Percentiles rank a stretch among this genome's conserved stretches.
These are phyloP conservation scores for Fundulus diaphanus DNA, from an alignment of 2,797 vertebrate species.

Conservation along the genomic window DNA sequence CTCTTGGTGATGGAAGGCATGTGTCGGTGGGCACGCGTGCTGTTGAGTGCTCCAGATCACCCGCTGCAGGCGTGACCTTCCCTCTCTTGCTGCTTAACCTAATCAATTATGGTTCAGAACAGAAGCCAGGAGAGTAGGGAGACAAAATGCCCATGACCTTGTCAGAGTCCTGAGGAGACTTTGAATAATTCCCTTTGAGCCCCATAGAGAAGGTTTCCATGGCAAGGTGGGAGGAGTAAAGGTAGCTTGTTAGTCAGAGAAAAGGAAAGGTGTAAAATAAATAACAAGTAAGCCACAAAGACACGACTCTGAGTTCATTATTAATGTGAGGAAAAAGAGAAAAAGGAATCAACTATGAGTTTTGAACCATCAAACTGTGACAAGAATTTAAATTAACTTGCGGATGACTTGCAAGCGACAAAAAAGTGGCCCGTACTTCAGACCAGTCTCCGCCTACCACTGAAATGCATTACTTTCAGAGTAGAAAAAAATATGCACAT, in stretches of 20 bases:
- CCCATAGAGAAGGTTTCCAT: slow-evolving; percentile 73
- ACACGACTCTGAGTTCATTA: slow-evolving; percentile 18
- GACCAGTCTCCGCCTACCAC: background rate
- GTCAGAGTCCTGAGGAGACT: slow-evolving; percentile 81
- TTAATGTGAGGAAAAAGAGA: slow-evolving; percentile 25
- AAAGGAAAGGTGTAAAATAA: slow-evolving; percentile 38
- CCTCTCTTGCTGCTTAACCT: slow-evolving; percentile 81
- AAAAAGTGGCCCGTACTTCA: background rate
- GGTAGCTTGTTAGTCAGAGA: slow-evolving; percentile 49
- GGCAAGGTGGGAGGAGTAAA: slow-evolving; percentile 47
- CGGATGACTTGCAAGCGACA: background rate
- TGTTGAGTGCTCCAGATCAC: slow-evolving; percentile 64
- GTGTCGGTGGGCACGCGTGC: slow-evolving; percentile 64
- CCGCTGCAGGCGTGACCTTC: slow-evolving; percentile 77
- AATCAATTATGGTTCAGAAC: slow-evolving; percentile 85
- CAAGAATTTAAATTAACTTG: slow-evolving; percentile 10
- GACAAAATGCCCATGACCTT: slow-evolving; percentile 76
- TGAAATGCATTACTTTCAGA: background rate
- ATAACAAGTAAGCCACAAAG: slow-evolving; percentile 19
- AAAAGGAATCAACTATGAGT: slow-evolving; percentile 1
- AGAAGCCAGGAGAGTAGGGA: slow-evolving; percentile 74
- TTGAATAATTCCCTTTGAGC: slow-evolving; percentile 84
- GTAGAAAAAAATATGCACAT: background rate
- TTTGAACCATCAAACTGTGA: background rate
- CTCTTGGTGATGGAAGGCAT: slow-evolving; percentile 73